Conservation (phyloP, 2,113 vertebrate genomes). For the Rhabdornis inornatus region DNA sequence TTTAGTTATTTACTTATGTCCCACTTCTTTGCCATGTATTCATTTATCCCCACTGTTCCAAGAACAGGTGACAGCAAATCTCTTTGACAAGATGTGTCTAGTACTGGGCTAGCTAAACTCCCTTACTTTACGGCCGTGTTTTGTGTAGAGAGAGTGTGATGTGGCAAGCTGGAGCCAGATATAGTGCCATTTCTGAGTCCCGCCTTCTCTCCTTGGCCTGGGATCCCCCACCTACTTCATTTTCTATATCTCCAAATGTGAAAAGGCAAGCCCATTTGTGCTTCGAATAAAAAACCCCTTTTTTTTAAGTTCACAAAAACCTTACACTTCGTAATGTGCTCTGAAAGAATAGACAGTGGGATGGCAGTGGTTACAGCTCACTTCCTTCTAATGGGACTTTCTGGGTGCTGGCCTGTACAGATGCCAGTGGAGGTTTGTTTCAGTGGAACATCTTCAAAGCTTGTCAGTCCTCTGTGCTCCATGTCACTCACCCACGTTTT, state of each 20-base stretch:
- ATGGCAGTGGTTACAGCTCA: neutral
- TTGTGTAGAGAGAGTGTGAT: neutral
- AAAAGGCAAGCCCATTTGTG: neutral
- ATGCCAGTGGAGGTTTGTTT: neutral
- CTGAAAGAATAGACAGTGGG: neutral
- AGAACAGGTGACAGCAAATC: neutral
- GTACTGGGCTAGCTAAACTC: neutral
- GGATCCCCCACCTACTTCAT: neutral
- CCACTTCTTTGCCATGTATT: neutral
- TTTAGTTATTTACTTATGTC: neutral
- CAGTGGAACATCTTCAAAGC: neutral
- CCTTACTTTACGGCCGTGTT: neutral
- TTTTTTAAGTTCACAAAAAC: neutral
- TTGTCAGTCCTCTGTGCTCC: neutral
- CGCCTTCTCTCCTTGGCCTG: neutral
- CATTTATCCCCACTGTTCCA: neutral
- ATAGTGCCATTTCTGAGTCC: neutral
- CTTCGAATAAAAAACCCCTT: neutral
- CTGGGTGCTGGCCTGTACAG: neutral
- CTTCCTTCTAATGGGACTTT: neutral
- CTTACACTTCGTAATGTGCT: neutral
- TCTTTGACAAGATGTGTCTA: neutral
- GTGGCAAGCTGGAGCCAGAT: neutral
- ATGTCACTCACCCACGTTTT: neutral
- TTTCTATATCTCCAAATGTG: neutral